Evolutionary conservation across 2,113 vertebrate genomes (phyloP).

Genomic region (Mola mola): DNA sequence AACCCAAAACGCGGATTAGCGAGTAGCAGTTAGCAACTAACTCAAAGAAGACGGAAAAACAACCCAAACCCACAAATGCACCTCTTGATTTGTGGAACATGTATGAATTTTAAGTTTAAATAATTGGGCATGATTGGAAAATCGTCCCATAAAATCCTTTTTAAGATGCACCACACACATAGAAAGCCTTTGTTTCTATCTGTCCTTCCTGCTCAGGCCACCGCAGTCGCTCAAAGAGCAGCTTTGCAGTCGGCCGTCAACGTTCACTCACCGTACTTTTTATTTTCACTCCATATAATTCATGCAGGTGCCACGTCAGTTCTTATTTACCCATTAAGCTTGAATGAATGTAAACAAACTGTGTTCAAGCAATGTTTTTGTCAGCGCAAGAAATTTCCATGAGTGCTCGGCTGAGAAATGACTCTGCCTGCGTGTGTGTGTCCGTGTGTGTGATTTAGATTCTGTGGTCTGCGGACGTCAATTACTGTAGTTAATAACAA

Average conservation of each 20-base stretch:
- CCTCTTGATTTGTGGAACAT: no score
- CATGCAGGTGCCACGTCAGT: slow-evolving; percentile 68
- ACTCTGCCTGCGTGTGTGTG: slow-evolving; percentile 15
- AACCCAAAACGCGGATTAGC: no score
- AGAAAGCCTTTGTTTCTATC: no score
- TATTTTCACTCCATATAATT: slow-evolving; percentile 54
- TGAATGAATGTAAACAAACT: slow-evolving; percentile 69
- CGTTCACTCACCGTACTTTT: slow-evolving; percentile 38
- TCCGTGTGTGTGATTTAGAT: slow-evolving; percentile 53
- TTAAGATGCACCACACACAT: no score
- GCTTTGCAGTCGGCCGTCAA: slow-evolving; percentile 38
- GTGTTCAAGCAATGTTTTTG: slow-evolving; percentile 59
- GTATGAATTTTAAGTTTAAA: no score
- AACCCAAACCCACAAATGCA: no score
- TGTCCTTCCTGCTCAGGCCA: no score
- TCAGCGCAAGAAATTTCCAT: slow-evolving; percentile 70
- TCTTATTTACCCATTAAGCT: slow-evolving; percentile 54
- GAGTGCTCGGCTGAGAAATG: slow-evolving; percentile 60
- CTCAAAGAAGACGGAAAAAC: no score
- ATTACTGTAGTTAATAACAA: slow-evolving; percentile 64
- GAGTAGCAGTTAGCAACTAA: no score
- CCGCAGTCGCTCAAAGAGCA: slow-evolving; percentile 19
- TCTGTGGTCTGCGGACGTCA: slow-evolving; percentile 57
- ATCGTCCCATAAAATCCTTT: no score
- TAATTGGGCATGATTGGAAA: no score